phyloP scores from a whole-genome alignment of 2,797 vertebrate genomes.

The Anabas testudineus region DNA sequence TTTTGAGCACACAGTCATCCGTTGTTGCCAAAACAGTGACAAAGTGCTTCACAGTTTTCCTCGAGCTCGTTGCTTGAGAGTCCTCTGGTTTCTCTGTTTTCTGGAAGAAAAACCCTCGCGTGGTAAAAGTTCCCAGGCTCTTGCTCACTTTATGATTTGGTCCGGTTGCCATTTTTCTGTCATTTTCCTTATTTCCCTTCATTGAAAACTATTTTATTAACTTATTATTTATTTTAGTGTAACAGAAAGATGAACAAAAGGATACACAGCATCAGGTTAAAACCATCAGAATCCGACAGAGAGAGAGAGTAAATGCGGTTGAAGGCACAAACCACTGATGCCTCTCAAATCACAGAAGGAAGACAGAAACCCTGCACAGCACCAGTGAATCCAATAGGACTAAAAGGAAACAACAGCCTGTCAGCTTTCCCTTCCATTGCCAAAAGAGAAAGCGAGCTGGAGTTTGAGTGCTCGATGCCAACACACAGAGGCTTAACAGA shows the following conservation, averaged over 20 bases:
- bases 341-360: slow-evolving; percentile 36
- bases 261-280: slow-evolving; percentile 7
- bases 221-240: too few species aligned
- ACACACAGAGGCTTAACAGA: slow-evolving; percentile 33
- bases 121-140: slow-evolving; percentile 41
- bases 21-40: slow-evolving; percentile 71
- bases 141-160: slow-evolving; percentile 25
- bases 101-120: slow-evolving; percentile 18
- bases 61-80: slow-evolving; percentile 26
- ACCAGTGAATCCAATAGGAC: slow-evolving; percentile 53
- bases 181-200: slow-evolving; percentile 13
- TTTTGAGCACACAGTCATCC: slow-evolving; percentile 68
- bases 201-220: slow-evolving; percentile 9
- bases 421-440: slow-evolving; percentile 38
- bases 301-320: slow-evolving; percentile 23
- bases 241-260: slow-evolving; percentile 22
- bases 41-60: slow-evolving; percentile 59
- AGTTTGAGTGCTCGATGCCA: slow-evolving; percentile 30
- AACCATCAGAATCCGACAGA: slow-evolving; percentile 25
- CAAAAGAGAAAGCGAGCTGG: slow-evolving; percentile 23
- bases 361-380: slow-evolving; percentile 51
- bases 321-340: slow-evolving; percentile 28
- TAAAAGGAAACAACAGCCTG: slow-evolving; percentile 45
- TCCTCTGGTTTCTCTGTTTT: slow-evolving; percentile 36
- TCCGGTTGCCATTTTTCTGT: slow-evolving; percentile 36